These are phyloP conservation scores for Cecropterus lyciades DNA, from an alignment of 1,140 invertebrate genomes.

Conservation along the genomic window DNA sequence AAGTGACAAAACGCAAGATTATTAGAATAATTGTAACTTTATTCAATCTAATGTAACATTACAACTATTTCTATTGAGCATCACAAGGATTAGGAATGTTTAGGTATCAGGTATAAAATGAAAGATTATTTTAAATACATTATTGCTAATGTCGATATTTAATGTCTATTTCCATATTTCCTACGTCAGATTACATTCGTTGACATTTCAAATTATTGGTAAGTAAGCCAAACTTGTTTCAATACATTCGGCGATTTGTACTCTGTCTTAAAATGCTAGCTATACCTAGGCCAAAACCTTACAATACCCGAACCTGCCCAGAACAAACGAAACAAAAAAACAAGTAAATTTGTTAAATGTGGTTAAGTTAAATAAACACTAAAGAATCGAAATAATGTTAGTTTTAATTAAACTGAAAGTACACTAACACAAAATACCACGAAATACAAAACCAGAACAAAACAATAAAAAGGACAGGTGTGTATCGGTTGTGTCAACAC, in stretches of 20 bases:
- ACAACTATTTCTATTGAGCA: slow-evolving; percentile 23
- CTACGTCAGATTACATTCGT: slow-evolving; percentile 85
- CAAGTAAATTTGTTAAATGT: slow-evolving; percentile 57
- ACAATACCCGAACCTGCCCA: slow-evolving; percentile 84
- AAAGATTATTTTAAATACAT: slow-evolving; percentile 83
- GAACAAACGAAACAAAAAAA: slow-evolving; percentile 66
- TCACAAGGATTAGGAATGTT: slow-evolving; percentile 31
- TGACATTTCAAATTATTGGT: slow-evolving; percentile 81
- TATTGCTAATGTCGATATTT: slow-evolving; percentile 85
- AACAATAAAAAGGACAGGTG: slow-evolving; percentile 74
- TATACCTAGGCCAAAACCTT: slow-evolving; percentile 84
- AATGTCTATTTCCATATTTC: slow-evolving; percentile 83
- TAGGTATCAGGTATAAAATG: slow-evolving; percentile 57
- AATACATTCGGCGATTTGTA: slow-evolving; percentile 78
- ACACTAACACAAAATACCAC: slow-evolving; percentile 73
- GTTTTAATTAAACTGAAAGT: slow-evolving; percentile 61
- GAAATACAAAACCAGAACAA: slow-evolving; percentile 64
- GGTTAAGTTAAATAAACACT: slow-evolving; percentile 67
- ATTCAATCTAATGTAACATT: slow-evolving; percentile 28
- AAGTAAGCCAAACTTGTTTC: slow-evolving; percentile 76
- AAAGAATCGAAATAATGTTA: slow-evolving; percentile 59
- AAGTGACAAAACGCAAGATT: slow-evolving; percentile 19
- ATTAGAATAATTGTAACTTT: slow-evolving; percentile 29
- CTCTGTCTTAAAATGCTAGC: slow-evolving; percentile 81
- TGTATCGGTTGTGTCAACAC: slow-evolving; percentile 41